These are phyloP conservation scores for Zoanthus sociatus DNA, from an alignment of 92 coral and sea anemone genomes.

Conservation along the genomic window DNA sequence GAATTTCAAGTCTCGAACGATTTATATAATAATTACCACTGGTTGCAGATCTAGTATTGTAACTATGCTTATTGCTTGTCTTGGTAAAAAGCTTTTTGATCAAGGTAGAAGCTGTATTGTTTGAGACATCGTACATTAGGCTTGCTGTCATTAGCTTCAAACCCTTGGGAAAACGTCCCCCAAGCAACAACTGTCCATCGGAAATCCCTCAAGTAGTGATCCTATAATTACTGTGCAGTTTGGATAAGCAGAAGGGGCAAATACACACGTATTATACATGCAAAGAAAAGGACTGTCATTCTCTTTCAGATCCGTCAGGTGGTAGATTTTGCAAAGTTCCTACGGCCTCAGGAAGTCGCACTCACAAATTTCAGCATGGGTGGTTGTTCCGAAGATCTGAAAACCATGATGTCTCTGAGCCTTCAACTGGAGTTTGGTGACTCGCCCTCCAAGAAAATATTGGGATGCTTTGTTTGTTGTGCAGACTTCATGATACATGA, in stretches of 20 bases:
- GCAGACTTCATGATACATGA: slow-evolving; percentile 40
- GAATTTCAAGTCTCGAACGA: no score
- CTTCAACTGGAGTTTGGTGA: slow-evolving; percentile 51
- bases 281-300: slow-evolving; percentile 46
- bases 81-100: no score
- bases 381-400: slow-evolving; percentile 53
- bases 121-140: no score
- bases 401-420: slow-evolving; percentile 57
- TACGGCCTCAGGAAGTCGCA: slow-evolving; percentile 40
- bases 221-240: slow-evolving; percentile 27
- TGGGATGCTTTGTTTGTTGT: slow-evolving; percentile 46
- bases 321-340: slow-evolving; percentile 44
- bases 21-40: no score
- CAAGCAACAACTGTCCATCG: no score
- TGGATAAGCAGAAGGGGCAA: slow-evolving; percentile 48
- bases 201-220: slow-evolving; percentile 7
- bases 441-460: slow-evolving; percentile 44
- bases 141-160: no score
- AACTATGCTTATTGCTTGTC: no score
- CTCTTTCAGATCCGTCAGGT: slow-evolving; percentile 53
- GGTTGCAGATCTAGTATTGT: no score
- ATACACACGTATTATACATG: slow-evolving; percentile 44
- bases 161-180: no score
- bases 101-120: no score
- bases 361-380: slow-evolving; percentile 51